phyloP scores from a whole-genome alignment of 1,140 invertebrate genomes.

The Drosophila bipectinata region DNA sequence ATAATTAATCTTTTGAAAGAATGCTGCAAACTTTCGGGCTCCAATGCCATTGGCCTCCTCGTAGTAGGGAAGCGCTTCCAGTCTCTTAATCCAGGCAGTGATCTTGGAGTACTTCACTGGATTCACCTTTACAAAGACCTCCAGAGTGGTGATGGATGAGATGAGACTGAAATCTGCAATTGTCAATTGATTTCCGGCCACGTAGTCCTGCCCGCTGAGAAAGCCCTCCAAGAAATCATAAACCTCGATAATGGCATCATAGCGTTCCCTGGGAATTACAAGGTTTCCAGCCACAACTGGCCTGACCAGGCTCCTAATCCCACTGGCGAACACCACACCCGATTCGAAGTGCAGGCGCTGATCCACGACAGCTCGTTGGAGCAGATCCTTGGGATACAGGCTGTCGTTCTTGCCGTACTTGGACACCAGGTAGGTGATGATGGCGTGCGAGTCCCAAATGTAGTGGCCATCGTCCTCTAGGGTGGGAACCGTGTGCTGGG shows the following conservation, averaged over 20 bases:
- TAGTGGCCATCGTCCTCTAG: slow-evolving; percentile 64
- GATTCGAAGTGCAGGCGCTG: slow-evolving; percentile 87
- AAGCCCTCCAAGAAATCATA: slow-evolving; percentile 85
- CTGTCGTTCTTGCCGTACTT: slow-evolving; percentile 86
- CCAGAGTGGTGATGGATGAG: slow-evolving; percentile 76
- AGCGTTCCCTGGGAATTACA: slow-evolving; percentile 52
- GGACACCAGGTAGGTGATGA: slow-evolving; percentile 85
- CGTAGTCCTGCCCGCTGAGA: slow-evolving; percentile 84
- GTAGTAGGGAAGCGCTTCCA: slow-evolving; percentile 78
- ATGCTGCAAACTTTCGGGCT: background rate
- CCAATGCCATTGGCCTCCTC: slow-evolving; percentile 60
- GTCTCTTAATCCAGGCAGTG: slow-evolving; percentile 66
- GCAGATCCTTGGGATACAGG: slow-evolving; percentile 86
- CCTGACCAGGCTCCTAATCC: slow-evolving; percentile 81
- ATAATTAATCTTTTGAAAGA: background rate
- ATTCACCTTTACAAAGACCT: slow-evolving; percentile 66
- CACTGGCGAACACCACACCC: slow-evolving; percentile 85
- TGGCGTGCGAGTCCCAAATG: slow-evolving; percentile 83
- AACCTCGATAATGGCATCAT: slow-evolving; percentile 81
- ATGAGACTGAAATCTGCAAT: slow-evolving; percentile 86
- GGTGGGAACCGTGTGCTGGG: slow-evolving; percentile 81
- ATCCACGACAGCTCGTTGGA: slow-evolving; percentile 85
- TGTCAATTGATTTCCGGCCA: slow-evolving; percentile 85
- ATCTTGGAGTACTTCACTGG: slow-evolving; percentile 65
- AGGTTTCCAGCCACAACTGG: slow-evolving; percentile 84